Evolutionary conservation across 2,888 invertebrate species (phyloP).

Genomic region (Drosophila mercatorum): DNA sequence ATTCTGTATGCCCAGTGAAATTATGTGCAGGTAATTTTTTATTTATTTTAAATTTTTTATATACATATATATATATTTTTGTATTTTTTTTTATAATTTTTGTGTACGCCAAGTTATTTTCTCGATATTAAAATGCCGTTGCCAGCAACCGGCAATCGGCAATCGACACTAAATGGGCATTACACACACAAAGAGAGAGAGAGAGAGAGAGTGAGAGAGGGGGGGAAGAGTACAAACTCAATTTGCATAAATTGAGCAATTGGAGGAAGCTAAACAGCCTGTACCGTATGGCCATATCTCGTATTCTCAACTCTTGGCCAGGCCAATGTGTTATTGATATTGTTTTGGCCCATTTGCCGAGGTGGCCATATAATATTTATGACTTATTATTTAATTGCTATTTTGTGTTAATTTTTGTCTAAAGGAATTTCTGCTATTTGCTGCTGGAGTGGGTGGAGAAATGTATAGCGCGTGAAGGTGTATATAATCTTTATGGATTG

Average conservation of each 20-base stretch:
- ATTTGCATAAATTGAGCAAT: constrained; percentile 68
- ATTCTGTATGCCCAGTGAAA: constrained; percentile 47
- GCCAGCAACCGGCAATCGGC: constrained; percentile 64
- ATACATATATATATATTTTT: constrained; percentile 27
- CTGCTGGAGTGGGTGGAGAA: neutral
- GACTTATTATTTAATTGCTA: constrained; percentile 26
- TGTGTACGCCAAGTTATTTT: constrained; percentile 73
- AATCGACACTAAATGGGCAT: constrained; percentile 69
- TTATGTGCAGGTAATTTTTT: constrained; percentile 63
- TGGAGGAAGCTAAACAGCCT: constrained; percentile 16
- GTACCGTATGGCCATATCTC: neutral
- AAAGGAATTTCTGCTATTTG: neutral
- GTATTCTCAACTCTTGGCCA: neutral
- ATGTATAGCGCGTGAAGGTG: neutral
- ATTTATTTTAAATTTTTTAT: constrained; percentile 40
- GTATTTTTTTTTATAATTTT: constrained; percentile 26
- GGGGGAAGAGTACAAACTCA: no score
- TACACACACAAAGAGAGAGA: constrained; percentile 40
- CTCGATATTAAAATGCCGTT: constrained; percentile 73
- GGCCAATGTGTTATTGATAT: constrained; percentile 57
- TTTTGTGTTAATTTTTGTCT: constrained; percentile 9
- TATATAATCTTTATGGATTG: neutral
- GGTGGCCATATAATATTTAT: constrained; percentile 2
- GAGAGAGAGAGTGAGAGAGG: constrained; percentile 12
- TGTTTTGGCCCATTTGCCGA: constrained; percentile 66